Evolutionary conservation across 2,888 invertebrate genomes (phyloP), one percentile per base, ranked within the genome.

Genomic region (Cerastoderma edule): DNA sequence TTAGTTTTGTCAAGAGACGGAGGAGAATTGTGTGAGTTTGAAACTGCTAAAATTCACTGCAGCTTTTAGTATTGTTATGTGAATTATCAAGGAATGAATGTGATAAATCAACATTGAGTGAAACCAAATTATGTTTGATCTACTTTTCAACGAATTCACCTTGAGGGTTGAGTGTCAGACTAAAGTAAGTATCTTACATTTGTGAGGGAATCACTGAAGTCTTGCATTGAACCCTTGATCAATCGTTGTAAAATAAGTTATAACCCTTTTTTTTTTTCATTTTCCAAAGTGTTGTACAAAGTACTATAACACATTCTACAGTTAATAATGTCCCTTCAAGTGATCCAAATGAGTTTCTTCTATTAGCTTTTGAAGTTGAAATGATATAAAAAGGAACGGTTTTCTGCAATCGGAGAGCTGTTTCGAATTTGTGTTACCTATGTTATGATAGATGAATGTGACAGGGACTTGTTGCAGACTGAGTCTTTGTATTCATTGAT

Each of bases 61-160:
- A 50, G 50, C 50, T 50, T 50, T 50, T 2, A n/a, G 50, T 50
- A 50, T 50, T 10, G 50, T 50, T 16, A 39, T 39, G 39, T n/a
- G 39, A 13, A 39, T 39, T 13, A 39, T 39, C 16, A 16, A 16
- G 16, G 39, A 39, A 39, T 39, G 39, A 39, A 39, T 39, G 39
- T 8, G 16, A 8, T 16, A 39, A 16, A 39, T 16, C 16, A 16
- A 39, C 39, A 39, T 39, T 8, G n/a, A n/a, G n/a, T n/a, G n/a
- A n/a, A n/a, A n/a, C n/a, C n/a, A n/a, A n/a, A n/a, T n/a, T n/a
- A n/a, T n/a, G n/a, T n/a, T n/a, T n/a, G n/a, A n/a, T n/a, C 39
- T 16, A 39, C 10, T 39, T 6, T 24, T 10, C 48, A n/a, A 48
- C 22, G 48, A 19, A 48, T 19, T 6, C 24, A 6, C 53, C n/a